Conservation (phyloP, 2,888 invertebrate genomes). For the Sylvicola fuscatus region DNA sequence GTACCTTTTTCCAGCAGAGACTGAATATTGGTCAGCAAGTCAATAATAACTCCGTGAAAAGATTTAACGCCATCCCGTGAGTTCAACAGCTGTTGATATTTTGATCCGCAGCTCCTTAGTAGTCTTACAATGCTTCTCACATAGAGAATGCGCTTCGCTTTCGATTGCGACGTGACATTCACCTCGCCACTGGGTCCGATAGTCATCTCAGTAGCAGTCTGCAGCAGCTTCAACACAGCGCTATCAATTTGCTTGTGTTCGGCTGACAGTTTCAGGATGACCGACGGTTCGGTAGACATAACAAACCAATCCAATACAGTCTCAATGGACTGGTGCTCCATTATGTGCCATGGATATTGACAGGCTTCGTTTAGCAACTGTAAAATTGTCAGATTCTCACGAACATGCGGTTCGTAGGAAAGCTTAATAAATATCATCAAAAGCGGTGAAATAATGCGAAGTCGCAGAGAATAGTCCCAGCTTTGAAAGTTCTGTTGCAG, state of each 20-base stretch:
- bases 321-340: constrained; percentile 39
- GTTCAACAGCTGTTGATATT: constrained; percentile 18
- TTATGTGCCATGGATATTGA: constrained; percentile 40
- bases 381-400: constrained; percentile 28
- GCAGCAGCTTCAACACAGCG: constrained; percentile 19
- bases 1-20: constrained; percentile 3
- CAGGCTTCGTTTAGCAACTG: constrained; percentile 35
- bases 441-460: constrained; percentile 36
- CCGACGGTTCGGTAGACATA: constrained; percentile 46
- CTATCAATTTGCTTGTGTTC: constrained; percentile 33
- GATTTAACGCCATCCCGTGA: constrained; percentile 18
- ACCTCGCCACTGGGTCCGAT: neutral
- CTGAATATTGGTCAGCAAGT: constrained; percentile 10
- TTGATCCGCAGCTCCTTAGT: constrained; percentile 17
- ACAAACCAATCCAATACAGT: constrained; percentile 53
- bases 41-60: constrained; percentile 15
- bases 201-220: constrained; percentile 6
- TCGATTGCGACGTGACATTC: constrained; percentile 10
- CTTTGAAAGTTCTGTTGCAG: constrained; percentile 23
- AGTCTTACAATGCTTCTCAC: constrained; percentile 19
- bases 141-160: constrained; percentile 21
- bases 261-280: constrained; percentile 32
- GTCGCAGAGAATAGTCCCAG: constrained; percentile 22
- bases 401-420: constrained; percentile 47
- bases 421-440: constrained; percentile 49